phyloP scores from a whole-genome alignment of 2,888 invertebrate genomes.

The Octodonta nipae region DNA sequence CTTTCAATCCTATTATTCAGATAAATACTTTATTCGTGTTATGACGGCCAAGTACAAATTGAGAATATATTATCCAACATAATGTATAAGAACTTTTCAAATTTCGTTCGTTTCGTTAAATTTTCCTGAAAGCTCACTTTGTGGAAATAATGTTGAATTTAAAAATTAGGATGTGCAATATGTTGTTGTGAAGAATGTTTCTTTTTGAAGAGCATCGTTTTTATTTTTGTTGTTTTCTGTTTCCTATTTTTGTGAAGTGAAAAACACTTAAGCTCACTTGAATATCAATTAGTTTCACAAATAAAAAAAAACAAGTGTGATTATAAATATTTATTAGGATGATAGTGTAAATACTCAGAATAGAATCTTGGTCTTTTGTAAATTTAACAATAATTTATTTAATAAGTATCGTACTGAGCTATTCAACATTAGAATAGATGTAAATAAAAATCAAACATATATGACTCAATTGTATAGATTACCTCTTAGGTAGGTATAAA shows the following conservation, averaged over 20 bases:
- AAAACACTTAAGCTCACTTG: no score
- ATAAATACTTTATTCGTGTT: no score
- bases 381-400: conserved; percentile 28
- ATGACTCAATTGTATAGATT: conserved; percentile 13
- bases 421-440: conserved; percentile 21
- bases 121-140: conserved; percentile 3
- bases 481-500: conserved; percentile 11
- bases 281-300: no score
- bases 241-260: conserved; percentile 19
- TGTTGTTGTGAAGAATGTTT: conserved; percentile 14
- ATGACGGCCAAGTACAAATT: no score
- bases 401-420: conserved; percentile 24
- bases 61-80: no score
- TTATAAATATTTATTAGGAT: conserved; percentile 23
- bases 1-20: no score
- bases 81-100: no score
- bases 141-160: conserved; percentile 2
- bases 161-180: conserved; percentile 15
- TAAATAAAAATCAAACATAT: conserved; percentile 19
- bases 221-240: conserved; percentile 8
- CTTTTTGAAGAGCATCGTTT: conserved; percentile 6
- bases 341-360: conserved; percentile 29
- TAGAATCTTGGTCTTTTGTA: conserved; percentile 26
- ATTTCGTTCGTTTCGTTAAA: conserved; percentile 4
- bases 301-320: conserved; percentile 33